phyloP scores from a whole-genome alignment of 2,113 vertebrate species.

The Syrrhaptes paradoxus region DNA sequence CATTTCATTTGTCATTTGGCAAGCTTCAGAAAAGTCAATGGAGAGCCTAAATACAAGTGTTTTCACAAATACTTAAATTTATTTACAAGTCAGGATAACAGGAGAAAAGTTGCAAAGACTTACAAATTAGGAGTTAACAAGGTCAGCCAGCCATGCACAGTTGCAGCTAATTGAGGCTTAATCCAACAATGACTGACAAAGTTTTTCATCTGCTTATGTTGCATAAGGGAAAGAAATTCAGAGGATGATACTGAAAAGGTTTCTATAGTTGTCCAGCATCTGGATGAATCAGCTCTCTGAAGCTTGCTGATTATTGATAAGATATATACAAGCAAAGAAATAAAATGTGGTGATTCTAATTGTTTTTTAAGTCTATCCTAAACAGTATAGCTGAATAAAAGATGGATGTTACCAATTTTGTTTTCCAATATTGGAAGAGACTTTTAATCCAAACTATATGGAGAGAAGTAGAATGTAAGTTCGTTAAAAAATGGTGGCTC shows the following conservation, averaged over 20 bases:
- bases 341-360: background rate
- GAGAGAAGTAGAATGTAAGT: background rate
- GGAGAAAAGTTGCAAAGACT: background rate
- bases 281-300: background rate
- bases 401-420: background rate
- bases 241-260: background rate
- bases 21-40: background rate
- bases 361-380: background rate
- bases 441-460: background rate
- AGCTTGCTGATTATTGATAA: background rate
- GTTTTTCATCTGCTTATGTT: background rate
- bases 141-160: background rate
- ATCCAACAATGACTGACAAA: background rate
- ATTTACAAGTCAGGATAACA: background rate
- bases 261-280: background rate
- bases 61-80: background rate
- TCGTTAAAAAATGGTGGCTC: background rate
- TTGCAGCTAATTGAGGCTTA: background rate
- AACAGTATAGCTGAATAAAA: background rate
- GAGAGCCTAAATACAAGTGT: background rate
- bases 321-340: background rate
- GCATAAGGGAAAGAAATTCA: background rate
- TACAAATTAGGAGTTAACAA: background rate
- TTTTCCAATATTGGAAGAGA: background rate
- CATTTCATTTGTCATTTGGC: constrained; percentile 15